Conservation (phyloP, 2,888 invertebrate genomes). For the Dexiosoma caninum region DNA sequence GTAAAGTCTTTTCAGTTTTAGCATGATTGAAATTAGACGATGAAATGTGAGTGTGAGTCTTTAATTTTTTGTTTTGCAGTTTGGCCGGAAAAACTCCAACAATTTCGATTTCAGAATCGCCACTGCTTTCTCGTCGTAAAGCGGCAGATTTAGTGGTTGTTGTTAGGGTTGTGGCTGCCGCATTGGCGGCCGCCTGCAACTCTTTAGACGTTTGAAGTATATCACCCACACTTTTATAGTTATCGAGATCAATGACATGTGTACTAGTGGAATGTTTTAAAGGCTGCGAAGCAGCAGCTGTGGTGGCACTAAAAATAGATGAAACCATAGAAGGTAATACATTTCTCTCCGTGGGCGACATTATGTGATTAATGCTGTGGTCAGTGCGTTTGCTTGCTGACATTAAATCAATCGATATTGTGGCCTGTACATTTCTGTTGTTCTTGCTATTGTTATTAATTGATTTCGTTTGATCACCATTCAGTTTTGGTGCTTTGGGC, state of each 20-base stretch:
- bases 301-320: slow-evolving; percentile 48
- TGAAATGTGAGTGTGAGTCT: slow-evolving; percentile 34
- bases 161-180: slow-evolving; percentile 27
- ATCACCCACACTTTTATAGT: slow-evolving; percentile 74
- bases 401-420: slow-evolving; percentile 66
- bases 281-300: slow-evolving; percentile 57
- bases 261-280: slow-evolving; percentile 70
- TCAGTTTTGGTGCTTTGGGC: slow-evolving; percentile 59
- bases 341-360: slow-evolving; percentile 63
- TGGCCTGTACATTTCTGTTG: slow-evolving; percentile 66
- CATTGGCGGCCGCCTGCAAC: slow-evolving; percentile 65
- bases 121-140: slow-evolving; percentile 72
- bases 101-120: slow-evolving; percentile 77
- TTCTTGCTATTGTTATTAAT: slow-evolving; percentile 30
- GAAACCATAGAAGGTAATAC: slow-evolving; percentile 49
- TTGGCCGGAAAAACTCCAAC: slow-evolving; percentile 73
- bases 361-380: slow-evolving; percentile 74
- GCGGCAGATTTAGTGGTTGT: slow-evolving; percentile 7
- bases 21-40: slow-evolving; percentile 41
- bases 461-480: slow-evolving; percentile 57
- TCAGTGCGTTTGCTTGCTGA: slow-evolving; percentile 73
- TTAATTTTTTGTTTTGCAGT: slow-evolving; percentile 46
- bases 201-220: slow-evolving; percentile 76
- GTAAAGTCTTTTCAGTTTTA: slow-evolving; percentile 27
- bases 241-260: slow-evolving; percentile 74